Base-by-base conservation (phyloP, 1,140 invertebrate genomes). In the Aphelenchoides fujianensis region DNA sequence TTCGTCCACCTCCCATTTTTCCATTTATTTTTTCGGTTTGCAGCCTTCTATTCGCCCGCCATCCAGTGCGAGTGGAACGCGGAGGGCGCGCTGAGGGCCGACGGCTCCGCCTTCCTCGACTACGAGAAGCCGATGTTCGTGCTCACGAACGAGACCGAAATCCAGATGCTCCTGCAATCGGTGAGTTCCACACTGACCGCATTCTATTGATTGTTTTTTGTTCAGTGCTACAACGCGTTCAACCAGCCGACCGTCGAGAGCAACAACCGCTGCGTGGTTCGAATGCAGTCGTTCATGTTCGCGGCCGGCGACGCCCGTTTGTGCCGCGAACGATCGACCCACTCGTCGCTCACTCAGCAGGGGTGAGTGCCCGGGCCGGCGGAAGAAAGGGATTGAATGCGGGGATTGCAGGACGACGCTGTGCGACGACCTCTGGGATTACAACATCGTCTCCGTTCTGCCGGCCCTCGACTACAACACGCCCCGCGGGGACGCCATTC, bases 291-390 rank as follows among this genome's bases (percentile, higher is more conserved):
- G 9, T 66, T 66, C 31, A 66, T 66, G 63, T 3, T 32, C 12
- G 63, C 32, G 16, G 63, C 63, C n/a, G 63, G 63, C 2, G 63
- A 66, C 53, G 63, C 63, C 53, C 63, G 63, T 41, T 35, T 66
- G 1, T 66, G 63, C 7, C 1, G 32, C 19, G n/a, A 19, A 28
- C n/a, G 31, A 16, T n/a, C n/a, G 2, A 34, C 59, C 19, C 16
- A 66, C 3, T 66, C 36, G 31, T 36, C 32, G n/a, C n/a, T 66
- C 36, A 32, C 32, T 66, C 37, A 30, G 16, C 32, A 12, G 1
- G 34, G 19, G 63, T 66, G 32, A 66, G 27, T 66, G n/a, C n/a
- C n/a, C n/a, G n/a, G n/a, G n/a, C n/a, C n/a, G n/a, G n/a, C n/a
- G n/a, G n/a, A n/a, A n/a, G n/a, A n/a, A n/a, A n/a, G n/a, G n/a